Evolutionary conservation across 1,140 invertebrate species (phyloP), one percentile per base, ranked within the genome.

Genomic region (Drosophila kanapiae): DNA sequence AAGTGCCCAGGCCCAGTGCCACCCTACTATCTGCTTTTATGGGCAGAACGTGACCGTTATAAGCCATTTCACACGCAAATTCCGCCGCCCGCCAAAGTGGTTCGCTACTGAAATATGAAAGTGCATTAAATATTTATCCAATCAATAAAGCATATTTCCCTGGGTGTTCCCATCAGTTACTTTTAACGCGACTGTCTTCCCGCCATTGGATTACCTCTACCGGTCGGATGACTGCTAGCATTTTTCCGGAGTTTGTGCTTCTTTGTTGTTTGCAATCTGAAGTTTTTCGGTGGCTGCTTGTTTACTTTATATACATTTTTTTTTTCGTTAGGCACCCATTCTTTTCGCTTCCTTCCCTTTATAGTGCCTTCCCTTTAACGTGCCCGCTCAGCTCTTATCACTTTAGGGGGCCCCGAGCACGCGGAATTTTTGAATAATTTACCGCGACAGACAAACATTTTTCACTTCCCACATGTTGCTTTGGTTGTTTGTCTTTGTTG

Each of bases 61-160:
- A 72, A 72, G 70, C 67, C 67, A 40, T 60, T 72, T 72, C 54
- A 72, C 70, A 72, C 70, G 54, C 70, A 72, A 72, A 72, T 72
- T 56, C 5, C 67, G 31, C 31, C 16, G 14, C 67, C 43, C 51
- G 47, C 16, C n/a, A 60, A 60, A 59, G 68, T 31, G 27, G 16
- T 49, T 27, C 23, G 10, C 31, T 57, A 10, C 16, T 64, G 48
- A 70, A 68, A 67, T 51, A 43, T 67, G 51, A 71, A 57, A 69
- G 64, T 72, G 70, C 67, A 72, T 72, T 72, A 72, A 72, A 72
- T 72, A 72, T 72, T 72, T 72, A 72, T 72, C 54, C 68, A 72
- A 72, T 72, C 70, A 72, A 72, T 72, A 72, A 72, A 72, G 68
- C 53, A 72, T 72, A 72, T 72, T 72, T 72, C 56, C 27, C 67